Evolutionary conservation across 2,888 invertebrate genomes (phyloP).

Genomic region (Oxytorus armatus): DNA sequence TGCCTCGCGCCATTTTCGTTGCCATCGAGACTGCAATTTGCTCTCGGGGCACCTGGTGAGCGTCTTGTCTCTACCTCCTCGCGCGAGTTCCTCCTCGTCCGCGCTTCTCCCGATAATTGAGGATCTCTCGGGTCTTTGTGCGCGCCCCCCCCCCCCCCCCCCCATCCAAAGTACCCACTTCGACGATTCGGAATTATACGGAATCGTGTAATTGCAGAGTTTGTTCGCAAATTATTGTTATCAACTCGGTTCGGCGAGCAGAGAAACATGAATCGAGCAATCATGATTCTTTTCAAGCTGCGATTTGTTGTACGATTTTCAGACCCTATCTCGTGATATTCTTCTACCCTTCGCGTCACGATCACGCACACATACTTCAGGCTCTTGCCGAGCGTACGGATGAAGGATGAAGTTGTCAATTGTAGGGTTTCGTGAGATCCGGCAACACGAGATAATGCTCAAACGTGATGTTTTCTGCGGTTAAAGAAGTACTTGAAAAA

Average conservation of each 20-base stretch:
- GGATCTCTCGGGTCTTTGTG: slow-evolving; percentile 51
- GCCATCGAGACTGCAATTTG: slow-evolving; percentile 75
- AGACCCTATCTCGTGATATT: slow-evolving; percentile 18
- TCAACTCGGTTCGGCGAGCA: slow-evolving; percentile 32
- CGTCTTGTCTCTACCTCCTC: slow-evolving; percentile 61
- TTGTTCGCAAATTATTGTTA: slow-evolving; percentile 66
- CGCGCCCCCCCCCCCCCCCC: too few species aligned
- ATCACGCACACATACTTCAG: background rate
- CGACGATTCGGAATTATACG: slow-evolving; percentile 63
- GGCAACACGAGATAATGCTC: background rate
- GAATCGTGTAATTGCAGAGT: slow-evolving; percentile 68
- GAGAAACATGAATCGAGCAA: slow-evolving; percentile 29
- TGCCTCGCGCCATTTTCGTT: slow-evolving; percentile 73
- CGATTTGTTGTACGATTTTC: slow-evolving; percentile 40
- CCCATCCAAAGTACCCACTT: slow-evolving; percentile 21
- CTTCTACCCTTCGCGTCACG: background rate
- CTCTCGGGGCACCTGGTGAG: slow-evolving; percentile 72
- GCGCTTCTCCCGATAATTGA: slow-evolving; percentile 65
- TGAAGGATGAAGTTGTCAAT: slow-evolving; percentile 43
- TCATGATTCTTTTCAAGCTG: background rate
- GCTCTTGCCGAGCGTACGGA: background rate
- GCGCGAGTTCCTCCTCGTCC: slow-evolving; percentile 28
- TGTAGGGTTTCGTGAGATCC: slow-evolving; percentile 20
- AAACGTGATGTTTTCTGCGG: slow-evolving; percentile 62
- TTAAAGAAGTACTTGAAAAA: slow-evolving; percentile 9